Evolutionary conservation across 2,888 invertebrate genomes (phyloP).

Genomic region (Patella ulyssiponensis): DNA sequence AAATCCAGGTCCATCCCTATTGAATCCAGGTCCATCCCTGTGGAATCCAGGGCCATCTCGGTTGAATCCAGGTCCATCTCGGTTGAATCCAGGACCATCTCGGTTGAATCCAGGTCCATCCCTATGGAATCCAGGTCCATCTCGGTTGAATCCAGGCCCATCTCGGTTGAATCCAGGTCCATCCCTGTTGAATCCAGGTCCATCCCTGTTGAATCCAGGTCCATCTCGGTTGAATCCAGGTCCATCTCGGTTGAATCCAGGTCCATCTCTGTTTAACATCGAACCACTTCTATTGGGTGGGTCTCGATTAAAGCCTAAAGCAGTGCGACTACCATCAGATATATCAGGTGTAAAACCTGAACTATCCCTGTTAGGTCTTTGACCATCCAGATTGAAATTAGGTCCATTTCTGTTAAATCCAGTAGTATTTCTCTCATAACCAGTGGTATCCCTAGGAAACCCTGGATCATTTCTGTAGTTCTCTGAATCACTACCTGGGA

Average conservation of each 20-base stretch:
- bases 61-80: neutral
- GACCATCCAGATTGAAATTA: constrained; percentile 3
- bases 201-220: neutral
- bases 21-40: neutral
- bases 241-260: neutral
- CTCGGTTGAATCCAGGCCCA: neutral
- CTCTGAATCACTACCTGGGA: no score
- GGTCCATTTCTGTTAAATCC: neutral
- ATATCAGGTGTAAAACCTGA: constrained; percentile 9
- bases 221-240: neutral
- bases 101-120: neutral
- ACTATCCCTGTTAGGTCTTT: neutral
- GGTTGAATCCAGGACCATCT: neutral
- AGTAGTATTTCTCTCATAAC: no score
- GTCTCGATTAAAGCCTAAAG: neutral
- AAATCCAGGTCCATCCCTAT: neutral
- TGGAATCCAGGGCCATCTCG: constrained; percentile 20
- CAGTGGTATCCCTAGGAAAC: no score
- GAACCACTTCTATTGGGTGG: neutral
- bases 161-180: neutral
- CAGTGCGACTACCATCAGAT: neutral
- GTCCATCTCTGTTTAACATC: neutral
- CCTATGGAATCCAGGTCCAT: neutral
- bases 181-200: neutral
- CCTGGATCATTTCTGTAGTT: no score